These are phyloP conservation scores for Cydia strobilella DNA, from an alignment of 1,140 invertebrate species.

Conservation along the genomic window DNA sequence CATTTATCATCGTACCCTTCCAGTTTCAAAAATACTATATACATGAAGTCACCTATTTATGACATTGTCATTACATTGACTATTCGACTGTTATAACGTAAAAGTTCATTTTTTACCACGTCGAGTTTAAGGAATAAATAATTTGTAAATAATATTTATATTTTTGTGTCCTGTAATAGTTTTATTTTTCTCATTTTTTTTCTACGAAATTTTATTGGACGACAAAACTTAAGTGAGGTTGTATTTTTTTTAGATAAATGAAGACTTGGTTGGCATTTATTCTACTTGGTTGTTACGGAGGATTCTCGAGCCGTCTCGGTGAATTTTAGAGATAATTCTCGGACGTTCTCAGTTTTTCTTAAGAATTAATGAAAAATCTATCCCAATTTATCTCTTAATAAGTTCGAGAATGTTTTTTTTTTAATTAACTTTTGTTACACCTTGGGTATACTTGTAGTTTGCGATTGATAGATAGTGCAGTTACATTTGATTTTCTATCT, in stretches of 20 bases:
- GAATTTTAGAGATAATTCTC: not conserved
- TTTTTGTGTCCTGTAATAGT: slow-evolving; percentile 23
- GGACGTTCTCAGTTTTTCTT: not conserved
- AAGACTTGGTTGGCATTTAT: slow-evolving; percentile 28
- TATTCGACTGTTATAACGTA: not conserved
- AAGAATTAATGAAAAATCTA: too few relatives aligned
- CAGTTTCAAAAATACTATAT: too few relatives aligned
- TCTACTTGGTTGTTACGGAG: slow-evolving; percentile 22
- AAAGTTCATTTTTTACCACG: slow-evolving; percentile 17
- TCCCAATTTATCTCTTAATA: too few relatives aligned
- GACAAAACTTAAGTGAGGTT: not conserved
- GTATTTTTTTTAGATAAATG: slow-evolving; percentile 25
- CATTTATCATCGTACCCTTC: too few relatives aligned
- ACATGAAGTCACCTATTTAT: too few relatives aligned
- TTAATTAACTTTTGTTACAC: too few relatives aligned
- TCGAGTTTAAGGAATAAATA: slow-evolving; percentile 27
- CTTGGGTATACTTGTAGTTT: too few relatives aligned
- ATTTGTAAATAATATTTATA: slow-evolving; percentile 36
- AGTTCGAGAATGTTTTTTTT: too few relatives aligned
- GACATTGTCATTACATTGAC: not conserved
- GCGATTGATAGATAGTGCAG: too few relatives aligned
- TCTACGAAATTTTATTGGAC: slow-evolving; percentile 22
- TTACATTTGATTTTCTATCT: too few relatives aligned
- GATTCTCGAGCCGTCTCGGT: not conserved
- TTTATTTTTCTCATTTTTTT: slow-evolving; percentile 29